Conservation (phyloP, 2,113 vertebrate species). For the Martes martes region DNA sequence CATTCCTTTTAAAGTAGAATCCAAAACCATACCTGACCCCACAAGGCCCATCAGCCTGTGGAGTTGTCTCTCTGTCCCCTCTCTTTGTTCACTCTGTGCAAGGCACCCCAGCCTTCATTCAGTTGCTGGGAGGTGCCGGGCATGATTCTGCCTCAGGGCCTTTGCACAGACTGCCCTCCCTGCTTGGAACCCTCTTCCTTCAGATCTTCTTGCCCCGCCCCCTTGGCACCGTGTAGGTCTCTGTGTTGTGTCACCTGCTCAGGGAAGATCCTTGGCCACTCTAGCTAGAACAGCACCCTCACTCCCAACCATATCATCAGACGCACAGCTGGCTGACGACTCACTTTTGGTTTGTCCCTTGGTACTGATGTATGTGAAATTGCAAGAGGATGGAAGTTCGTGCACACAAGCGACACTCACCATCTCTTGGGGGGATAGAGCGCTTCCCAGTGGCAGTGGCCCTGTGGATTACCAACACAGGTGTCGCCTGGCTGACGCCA, state of each 20-base stretch:
- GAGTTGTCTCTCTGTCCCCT: background rate
- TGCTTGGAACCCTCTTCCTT: background rate
- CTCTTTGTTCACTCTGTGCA: background rate
- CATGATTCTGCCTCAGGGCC: background rate
- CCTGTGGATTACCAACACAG: rapidly evolving
- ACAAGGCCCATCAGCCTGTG: background rate
- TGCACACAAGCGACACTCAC: too few relatives aligned
- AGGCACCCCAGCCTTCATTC: background rate
- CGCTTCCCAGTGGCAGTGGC: too few relatives aligned
- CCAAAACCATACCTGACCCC: background rate
- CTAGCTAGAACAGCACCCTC: background rate
- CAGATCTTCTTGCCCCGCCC: background rate
- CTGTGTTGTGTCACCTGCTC: too few relatives aligned
- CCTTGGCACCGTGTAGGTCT: background rate
- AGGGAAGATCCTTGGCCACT: background rate
- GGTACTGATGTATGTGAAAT: background rate
- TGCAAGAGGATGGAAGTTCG: too few relatives aligned
- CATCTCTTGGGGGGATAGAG: background rate
- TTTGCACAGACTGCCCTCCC: background rate
- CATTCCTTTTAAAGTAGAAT: background rate
- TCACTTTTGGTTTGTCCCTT: background rate
- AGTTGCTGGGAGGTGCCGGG: background rate
- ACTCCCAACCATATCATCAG: rapidly evolving
- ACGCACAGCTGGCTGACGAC: background rate
- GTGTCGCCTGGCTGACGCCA: background rate